Base-by-base conservation (phyloP, 2,113 vertebrate species). In the Pseudorhombus dupliciocellatus region DNA sequence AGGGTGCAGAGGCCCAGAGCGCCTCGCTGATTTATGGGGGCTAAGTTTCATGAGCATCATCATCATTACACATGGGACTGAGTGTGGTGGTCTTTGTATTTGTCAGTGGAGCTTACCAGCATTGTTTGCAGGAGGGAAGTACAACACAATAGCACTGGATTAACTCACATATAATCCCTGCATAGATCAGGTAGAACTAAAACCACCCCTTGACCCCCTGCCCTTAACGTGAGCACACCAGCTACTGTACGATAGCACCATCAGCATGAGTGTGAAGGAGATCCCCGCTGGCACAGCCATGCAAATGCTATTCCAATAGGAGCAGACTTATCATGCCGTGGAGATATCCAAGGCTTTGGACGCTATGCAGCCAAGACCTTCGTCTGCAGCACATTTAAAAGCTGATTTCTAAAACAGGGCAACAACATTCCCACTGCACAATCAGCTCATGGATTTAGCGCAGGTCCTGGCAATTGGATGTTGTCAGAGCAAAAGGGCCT, bases 321-420 rank as follows among this genome's bases (percentile, higher is more conserved):
- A 70, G 25, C 2, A 68, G 16, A 73, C 57, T 61, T 25, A 28
- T 46, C 46, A 30, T 24, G 25, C 68, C 80, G 73, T 70, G 78
- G 84, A 73, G 74, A 91, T 40, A 1, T 40, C 14, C 28, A 34
- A 28, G 59, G 74, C 40, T 83, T 25, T 44, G 57, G 24, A 16
- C 75, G 68, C 77, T 79, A 75, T 75, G 84, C 72, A 21, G 73
- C 79, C 42, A 46, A 61, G 54, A 73, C 59, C 58, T 68, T 74
- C 70, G 64, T 71, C 67, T 82, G 22, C n/a, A 8, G 52, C 59
- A 52, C 42, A 58, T 81, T 81, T 84, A 70, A 77, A 16, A 57
- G 70, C 73, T 18, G 26, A 40, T 84, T 81, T 55, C 73, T 66
- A 77, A 54, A 83, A 51, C 30, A n/a, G 1, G 31, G 62, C 74